These are phyloP conservation scores for Eptesicus fuscus DNA, from an alignment of 2,113 vertebrate species.

Conservation along the genomic window DNA sequence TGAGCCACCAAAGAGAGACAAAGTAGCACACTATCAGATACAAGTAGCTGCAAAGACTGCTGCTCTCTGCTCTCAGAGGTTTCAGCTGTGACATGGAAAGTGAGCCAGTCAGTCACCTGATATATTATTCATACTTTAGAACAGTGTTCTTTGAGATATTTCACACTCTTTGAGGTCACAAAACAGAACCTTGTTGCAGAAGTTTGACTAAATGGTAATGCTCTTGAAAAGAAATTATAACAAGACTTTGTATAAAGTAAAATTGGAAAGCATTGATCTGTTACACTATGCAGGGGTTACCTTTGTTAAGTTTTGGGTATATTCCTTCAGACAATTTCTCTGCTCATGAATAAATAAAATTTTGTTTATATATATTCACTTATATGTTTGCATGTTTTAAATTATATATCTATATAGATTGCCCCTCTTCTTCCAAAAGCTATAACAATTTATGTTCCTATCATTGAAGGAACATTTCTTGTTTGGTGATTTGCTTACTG, in stretches of 20 bases:
- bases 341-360: background rate
- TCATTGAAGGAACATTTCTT: background rate
- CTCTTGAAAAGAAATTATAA: background rate
- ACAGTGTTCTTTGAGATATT: background rate
- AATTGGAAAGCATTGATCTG: background rate
- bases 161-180: background rate
- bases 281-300: background rate
- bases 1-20: background rate
- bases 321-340: background rate
- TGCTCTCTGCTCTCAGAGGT: background rate
- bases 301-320: background rate
- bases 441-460: background rate
- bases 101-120: constrained; percentile 18
- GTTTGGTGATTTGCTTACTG: background rate
- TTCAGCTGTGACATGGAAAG: background rate
- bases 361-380: background rate
- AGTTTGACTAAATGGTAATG: background rate
- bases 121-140: constrained; percentile 6
- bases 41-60: background rate
- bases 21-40: background rate
- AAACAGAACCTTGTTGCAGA: background rate
- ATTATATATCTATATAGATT: background rate
- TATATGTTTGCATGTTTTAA: background rate
- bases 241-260: background rate
- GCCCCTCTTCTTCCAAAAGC: background rate